These are phyloP conservation scores for Euura lappo DNA, from an alignment of 1,140 invertebrate species.

Conservation along the genomic window DNA sequence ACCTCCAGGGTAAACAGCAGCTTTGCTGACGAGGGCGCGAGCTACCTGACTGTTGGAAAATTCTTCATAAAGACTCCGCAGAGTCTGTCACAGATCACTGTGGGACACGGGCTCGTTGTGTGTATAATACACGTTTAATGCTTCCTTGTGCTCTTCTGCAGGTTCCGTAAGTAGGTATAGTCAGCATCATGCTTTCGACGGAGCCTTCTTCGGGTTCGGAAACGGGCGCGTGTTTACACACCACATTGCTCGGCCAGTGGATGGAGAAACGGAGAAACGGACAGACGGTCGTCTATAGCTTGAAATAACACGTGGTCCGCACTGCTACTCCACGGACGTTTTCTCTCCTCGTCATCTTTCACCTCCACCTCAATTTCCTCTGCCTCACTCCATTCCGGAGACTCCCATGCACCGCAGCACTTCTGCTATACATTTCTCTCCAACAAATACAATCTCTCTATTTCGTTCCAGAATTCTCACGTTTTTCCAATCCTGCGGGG, in stretches of 20 bases:
- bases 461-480: no score
- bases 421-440: not conserved
- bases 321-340: not conserved
- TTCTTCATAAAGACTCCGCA: not conserved
- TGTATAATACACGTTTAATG: no score
- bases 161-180: no score
- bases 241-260: conserved; percentile 31
- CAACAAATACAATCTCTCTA: no score
- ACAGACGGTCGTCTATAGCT: conserved; percentile 29
- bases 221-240: conserved; percentile 41
- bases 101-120: no score
- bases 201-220: not conserved
- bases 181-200: not conserved
- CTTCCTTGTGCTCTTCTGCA: no score
- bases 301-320: conserved; percentile 42
- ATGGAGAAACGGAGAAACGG: conserved; percentile 37
- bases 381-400: not conserved
- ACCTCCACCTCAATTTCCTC: no score
- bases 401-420: not conserved
- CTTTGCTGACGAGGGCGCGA: not conserved
- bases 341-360: not conserved
- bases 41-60: not conserved
- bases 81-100: not conserved
- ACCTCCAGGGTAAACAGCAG: not conserved
- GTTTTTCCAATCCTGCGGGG: no score